A percentile compares a stretch with the other conserved stretches of the same genome.
phyloP scores from a whole-genome alignment of 1,140 invertebrate species.

The Thalassaphorura encarpata region DNA sequence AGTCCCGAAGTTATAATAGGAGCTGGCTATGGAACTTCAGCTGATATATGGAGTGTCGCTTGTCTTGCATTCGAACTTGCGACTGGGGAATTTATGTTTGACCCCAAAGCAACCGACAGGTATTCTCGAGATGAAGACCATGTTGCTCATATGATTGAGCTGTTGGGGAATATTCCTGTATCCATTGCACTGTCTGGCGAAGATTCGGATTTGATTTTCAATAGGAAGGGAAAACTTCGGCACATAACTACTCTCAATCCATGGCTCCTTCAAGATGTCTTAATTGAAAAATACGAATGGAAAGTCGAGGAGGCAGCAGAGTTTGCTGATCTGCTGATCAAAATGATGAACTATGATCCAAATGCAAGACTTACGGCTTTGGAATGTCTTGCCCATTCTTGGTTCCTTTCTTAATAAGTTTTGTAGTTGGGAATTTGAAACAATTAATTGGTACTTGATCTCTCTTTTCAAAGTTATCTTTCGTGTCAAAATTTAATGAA shows the following conservation, averaged over 20 bases:
- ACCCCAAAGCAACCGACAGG: conserved; percentile 75
- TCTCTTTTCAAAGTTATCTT: too few relatives aligned
- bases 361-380: conserved; percentile 79
- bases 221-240: conserved; percentile 57
- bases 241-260: conserved; percentile 89
- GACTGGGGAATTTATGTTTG: conserved; percentile 98
- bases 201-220: conserved; percentile 88
- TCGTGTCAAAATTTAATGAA: too few relatives aligned
- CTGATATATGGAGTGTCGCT: conserved; percentile 98
- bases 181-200: conserved; percentile 80
- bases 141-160: conserved; percentile 94
- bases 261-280: conserved; percentile 82
- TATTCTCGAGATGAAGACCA: conserved; percentile 95
- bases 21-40: conserved; percentile 84
- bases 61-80: conserved; percentile 98
- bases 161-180: conserved; percentile 88
- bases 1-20: conserved; percentile 92
- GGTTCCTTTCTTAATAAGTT: conserved; percentile 52
- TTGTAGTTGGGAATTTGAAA: too few relatives aligned
- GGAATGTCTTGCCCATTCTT: conserved; percentile 85
- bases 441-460: too few relatives aligned
- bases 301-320: conserved; percentile 65
- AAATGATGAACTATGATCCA: conserved; percentile 92
- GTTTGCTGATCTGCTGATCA: conserved; percentile 84
- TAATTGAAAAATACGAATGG: conserved; percentile 97